phyloP scores from a whole-genome alignment of 2,888 invertebrate species.

The Physocephala rufipes region DNA sequence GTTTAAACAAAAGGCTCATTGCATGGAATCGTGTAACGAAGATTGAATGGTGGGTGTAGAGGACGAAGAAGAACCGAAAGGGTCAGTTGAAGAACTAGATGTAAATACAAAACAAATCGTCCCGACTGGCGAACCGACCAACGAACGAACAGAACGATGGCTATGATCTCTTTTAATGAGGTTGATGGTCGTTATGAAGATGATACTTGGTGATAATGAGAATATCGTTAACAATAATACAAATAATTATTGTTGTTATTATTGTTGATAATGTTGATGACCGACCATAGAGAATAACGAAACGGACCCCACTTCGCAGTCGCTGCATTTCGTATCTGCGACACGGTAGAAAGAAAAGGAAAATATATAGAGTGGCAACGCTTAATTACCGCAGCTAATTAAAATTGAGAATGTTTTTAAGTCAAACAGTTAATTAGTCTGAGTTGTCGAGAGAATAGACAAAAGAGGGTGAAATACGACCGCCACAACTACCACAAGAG shows the following conservation, averaged over 20 bases:
- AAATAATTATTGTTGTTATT: neutral
- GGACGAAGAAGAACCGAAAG: neutral
- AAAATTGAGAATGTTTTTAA: conserved; percentile 10
- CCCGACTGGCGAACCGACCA: neutral
- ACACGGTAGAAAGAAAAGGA: neutral
- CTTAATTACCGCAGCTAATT: conserved; percentile 19
- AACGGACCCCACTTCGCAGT: too few relatives aligned
- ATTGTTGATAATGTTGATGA: neutral
- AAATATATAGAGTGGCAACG: conserved; percentile 6
- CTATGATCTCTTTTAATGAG: too few relatives aligned
- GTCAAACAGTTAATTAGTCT: conserved; percentile 17
- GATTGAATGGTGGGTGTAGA: neutral
- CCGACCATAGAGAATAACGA: neutral
- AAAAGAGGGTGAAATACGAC: neutral
- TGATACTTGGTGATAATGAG: neutral
- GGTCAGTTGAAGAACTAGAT: neutral
- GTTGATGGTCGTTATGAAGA: too few relatives aligned
- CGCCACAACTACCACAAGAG: too few relatives aligned
- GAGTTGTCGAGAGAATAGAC: neutral
- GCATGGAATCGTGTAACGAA: neutral
- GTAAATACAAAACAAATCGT: too few relatives aligned
- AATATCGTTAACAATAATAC: neutral
- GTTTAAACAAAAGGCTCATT: conserved; percentile 30
- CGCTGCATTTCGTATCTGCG: too few relatives aligned
- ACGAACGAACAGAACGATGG: neutral